A percentile compares a stretch with the other conserved stretches of the same genome.
Evolutionary conservation across 2,113 vertebrate species (phyloP).

Genomic region (Tapirus terrestris): DNA sequence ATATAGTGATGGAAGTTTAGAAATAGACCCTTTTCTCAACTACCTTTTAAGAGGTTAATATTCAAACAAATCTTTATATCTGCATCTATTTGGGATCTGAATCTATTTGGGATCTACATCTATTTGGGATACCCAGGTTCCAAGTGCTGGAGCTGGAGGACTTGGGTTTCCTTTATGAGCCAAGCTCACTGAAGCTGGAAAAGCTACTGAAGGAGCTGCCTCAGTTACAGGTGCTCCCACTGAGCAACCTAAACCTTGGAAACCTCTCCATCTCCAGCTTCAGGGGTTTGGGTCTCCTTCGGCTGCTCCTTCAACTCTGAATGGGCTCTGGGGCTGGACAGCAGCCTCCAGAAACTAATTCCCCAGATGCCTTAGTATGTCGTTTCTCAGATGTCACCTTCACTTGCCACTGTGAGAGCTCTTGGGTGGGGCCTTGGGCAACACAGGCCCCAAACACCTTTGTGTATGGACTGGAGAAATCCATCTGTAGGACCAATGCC

Average conservation of each 20-base stretch:
- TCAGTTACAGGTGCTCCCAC: neutral
- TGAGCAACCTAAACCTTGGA: slow-evolving; percentile 5
- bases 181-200: slow-evolving; percentile 13
- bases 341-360: slow-evolving; percentile 51
- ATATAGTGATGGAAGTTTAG: neutral
- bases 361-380: slow-evolving; percentile 42
- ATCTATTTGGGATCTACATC: neutral
- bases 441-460: neutral
- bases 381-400: slow-evolving; percentile 55
- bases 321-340: neutral
- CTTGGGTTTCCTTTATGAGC: neutral
- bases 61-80: neutral
- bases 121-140: neutral
- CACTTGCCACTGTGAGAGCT: slow-evolving; percentile 47
- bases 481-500: slow-evolving; percentile 14
- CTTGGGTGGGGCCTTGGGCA: slow-evolving; percentile 49
- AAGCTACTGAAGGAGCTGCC: neutral
- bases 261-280: neutral
- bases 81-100: neutral
- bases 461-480: slow-evolving; percentile 45
- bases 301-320: slow-evolving; percentile 43
- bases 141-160: slow-evolving; percentile 5
- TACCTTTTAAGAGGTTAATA: neutral
- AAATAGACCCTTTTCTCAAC: neutral
- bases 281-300: neutral